A percentile compares a stretch with the other conserved stretches of the same genome.
phyloP scores from a whole-genome alignment of 2,113 vertebrate species.

The Thermophis baileyi region DNA sequence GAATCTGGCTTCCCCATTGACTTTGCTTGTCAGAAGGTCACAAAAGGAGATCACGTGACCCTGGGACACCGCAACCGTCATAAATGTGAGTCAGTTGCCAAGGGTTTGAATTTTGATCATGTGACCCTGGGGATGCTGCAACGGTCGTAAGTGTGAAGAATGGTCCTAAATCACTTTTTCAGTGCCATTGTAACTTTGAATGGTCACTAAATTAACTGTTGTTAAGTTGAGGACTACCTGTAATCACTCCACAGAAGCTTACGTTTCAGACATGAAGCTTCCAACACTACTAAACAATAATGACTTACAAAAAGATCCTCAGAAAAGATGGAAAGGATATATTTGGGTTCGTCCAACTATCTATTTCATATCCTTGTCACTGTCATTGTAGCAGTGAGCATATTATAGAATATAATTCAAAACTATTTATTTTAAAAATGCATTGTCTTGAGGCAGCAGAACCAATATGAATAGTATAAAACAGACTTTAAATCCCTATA shows the following conservation, averaged over 20 bases:
- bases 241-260: neutral
- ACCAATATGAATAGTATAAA: neutral
- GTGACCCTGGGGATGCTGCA: no score
- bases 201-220: no score
- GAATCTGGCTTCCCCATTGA: no score
- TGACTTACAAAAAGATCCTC: slow-evolving; percentile 6
- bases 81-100: no score
- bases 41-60: no score
- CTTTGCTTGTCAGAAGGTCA: no score
- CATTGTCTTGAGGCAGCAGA: neutral
- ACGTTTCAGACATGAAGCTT: neutral
- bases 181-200: no score
- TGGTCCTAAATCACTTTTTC: no score
- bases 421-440: neutral
- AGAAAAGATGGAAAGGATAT: slow-evolving; percentile 15
- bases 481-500: neutral
- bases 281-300: slow-evolving; percentile 1
- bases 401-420: neutral
- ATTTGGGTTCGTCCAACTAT: neutral
- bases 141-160: no score
- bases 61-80: no score
- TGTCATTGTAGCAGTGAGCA: neutral
- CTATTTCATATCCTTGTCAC: neutral
- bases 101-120: no score
- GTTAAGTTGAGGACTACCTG: no score